Conservation (phyloP, 1,140 invertebrate species). For the Polypedilum pembai region DNA sequence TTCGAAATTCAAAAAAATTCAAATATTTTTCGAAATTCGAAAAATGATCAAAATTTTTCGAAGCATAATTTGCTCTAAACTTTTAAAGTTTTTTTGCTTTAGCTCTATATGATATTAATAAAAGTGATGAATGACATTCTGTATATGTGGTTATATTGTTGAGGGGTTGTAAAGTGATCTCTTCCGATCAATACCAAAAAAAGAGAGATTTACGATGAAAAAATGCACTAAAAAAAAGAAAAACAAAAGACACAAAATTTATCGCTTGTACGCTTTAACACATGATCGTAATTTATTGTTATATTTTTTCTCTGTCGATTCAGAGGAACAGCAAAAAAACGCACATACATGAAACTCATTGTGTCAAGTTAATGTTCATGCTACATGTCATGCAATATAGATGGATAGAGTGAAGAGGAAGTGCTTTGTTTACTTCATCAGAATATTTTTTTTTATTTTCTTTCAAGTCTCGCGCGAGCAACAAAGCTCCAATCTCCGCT, state of each 20-base stretch:
- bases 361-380: constrained; percentile 11
- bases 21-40: too few species aligned
- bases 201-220: background rate
- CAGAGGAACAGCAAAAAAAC: background rate
- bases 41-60: too few species aligned
- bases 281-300: constrained; percentile 13
- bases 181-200: background rate
- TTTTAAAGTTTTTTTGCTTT: too few species aligned
- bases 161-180: background rate
- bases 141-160: too few species aligned
- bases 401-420: background rate
- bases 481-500: background rate
- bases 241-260: constrained; percentile 1
- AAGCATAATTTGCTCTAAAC: too few species aligned
- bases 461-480: background rate
- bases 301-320: background rate
- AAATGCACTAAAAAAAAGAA: background rate
- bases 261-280: background rate
- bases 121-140: too few species aligned
- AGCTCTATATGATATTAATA: too few species aligned
- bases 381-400: background rate
- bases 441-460: background rate
- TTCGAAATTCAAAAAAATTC: too few species aligned
- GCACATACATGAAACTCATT: background rate
- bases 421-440: constrained; percentile 17